A percentile compares a stretch with the other conserved stretches of the same genome.
phyloP scores from a whole-genome alignment of 2,888 invertebrate genomes.

The Lapara coniferarum region DNA sequence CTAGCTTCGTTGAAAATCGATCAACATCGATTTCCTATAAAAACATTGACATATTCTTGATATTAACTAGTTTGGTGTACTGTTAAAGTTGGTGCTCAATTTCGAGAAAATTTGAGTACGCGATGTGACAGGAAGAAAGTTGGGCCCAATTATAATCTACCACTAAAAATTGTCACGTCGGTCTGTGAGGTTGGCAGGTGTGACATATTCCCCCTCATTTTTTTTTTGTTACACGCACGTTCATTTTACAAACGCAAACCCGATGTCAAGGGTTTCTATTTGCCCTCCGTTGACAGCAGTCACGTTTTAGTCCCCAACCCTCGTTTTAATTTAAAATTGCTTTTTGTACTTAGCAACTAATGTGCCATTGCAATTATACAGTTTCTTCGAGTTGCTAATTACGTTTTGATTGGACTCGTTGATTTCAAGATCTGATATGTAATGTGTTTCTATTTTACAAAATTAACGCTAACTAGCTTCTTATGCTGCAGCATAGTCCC shows the following conservation, averaged over 20 bases:
- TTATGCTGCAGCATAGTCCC: no score
- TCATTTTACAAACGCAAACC: constrained; percentile 4
- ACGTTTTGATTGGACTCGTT: no score
- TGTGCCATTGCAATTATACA: not conserved
- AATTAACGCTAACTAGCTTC: no score
- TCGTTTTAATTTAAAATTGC: not conserved
- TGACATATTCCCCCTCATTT: not conserved
- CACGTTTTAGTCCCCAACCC: not conserved
- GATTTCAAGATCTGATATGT: no score
- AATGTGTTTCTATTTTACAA: no score
- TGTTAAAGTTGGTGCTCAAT: constrained; percentile 5
- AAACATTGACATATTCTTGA: constrained; percentile 2
- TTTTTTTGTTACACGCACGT: constrained; percentile 1
- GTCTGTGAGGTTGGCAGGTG: not conserved
- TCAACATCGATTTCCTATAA: not conserved
- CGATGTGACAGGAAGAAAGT: constrained; percentile 27
- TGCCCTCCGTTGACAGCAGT: not conserved
- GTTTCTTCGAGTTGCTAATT: no score
- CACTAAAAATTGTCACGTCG: constrained; percentile 31
- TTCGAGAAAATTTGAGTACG: constrained; percentile 8
- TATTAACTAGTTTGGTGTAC: constrained; percentile 1
- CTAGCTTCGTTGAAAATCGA: no score
- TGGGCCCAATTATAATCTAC: constrained; percentile 24
- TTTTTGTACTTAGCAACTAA: not conserved
- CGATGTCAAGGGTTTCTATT: not conserved